Conservation (phyloP, 2,888 invertebrate species). For the Mongoloraphidia duomilia region DNA sequence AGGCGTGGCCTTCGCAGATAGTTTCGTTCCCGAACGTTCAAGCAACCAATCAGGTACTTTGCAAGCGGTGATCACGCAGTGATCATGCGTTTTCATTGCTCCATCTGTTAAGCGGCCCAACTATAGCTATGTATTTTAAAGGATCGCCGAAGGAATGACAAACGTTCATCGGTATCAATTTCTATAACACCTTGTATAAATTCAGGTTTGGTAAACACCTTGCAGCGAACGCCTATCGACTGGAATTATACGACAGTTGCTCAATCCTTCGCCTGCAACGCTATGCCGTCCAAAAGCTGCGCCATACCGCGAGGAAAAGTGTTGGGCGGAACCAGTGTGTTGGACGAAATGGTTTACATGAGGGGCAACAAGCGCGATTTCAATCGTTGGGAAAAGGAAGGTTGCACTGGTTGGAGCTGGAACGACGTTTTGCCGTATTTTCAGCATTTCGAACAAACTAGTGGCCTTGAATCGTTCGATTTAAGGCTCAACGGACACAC, state of each 20-base stretch:
- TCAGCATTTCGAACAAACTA: constrained; percentile 15
- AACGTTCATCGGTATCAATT: too few relatives aligned
- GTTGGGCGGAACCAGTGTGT: constrained; percentile 42
- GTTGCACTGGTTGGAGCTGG: constrained; percentile 44
- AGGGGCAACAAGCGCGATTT: constrained; percentile 45
- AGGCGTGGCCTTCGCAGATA: too few relatives aligned
- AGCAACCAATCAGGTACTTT: too few relatives aligned
- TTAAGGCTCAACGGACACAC: too few relatives aligned
- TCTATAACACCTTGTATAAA: constrained; percentile 13
- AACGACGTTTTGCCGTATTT: constrained; percentile 39
- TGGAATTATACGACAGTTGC: constrained; percentile 29
- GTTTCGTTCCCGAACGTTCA: too few relatives aligned
- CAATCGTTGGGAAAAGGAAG: constrained; percentile 41
- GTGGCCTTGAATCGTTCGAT: too few relatives aligned
- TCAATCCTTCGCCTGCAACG: constrained; percentile 23
- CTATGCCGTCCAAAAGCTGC: constrained; percentile 23
- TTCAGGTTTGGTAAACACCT: constrained; percentile 30
- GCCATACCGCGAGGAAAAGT: constrained; percentile 40
- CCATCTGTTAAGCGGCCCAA: too few relatives aligned
- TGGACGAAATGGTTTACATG: constrained; percentile 46
- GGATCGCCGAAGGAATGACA: too few relatives aligned
- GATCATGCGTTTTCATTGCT: too few relatives aligned
- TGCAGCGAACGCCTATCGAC: constrained; percentile 20
- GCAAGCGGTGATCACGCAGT: too few relatives aligned
- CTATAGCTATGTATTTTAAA: too few relatives aligned